Evolutionary conservation across 2,797 vertebrate species (phyloP).

Genomic region (Nannoperca obscura): DNA sequence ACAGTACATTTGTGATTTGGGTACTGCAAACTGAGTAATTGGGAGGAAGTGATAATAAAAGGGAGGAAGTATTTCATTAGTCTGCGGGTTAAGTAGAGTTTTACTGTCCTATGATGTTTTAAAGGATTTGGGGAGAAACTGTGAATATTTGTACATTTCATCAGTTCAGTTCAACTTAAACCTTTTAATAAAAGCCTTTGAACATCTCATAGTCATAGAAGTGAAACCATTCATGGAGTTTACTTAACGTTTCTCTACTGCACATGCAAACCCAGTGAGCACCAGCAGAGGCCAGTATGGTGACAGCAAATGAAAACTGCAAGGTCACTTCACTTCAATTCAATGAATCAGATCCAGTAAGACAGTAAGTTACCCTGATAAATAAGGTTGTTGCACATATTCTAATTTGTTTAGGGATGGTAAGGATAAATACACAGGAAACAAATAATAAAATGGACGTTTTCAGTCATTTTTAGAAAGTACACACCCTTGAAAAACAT

Average conservation of each 20-base stretch:
- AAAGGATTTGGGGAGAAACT: background rate
- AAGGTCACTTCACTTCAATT: background rate
- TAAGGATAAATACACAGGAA: background rate
- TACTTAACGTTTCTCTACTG: background rate
- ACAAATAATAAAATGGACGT: background rate
- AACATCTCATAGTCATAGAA: background rate
- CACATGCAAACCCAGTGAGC: background rate
- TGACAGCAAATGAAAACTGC: slow-evolving; percentile 40
- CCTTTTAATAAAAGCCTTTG: background rate
- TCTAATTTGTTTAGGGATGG: background rate
- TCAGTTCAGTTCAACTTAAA: background rate
- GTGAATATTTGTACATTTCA: background rate
- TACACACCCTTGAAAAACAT: background rate
- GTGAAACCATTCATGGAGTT: background rate
- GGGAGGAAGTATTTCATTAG: background rate
- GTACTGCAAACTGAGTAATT: too few species aligned
- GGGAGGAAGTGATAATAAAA: background rate
- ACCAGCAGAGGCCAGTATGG: slow-evolving; percentile 78
- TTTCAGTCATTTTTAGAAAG: background rate
- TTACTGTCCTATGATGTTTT: background rate
- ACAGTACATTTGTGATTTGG: background rate
- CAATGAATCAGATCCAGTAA: background rate
- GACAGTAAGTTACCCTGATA: background rate
- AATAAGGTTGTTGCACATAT: background rate
- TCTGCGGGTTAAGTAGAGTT: background rate